Percentiles rank a stretch among this genome's conserved stretches.
phyloP scores from a whole-genome alignment of 1,140 invertebrate genomes.

The Leptinotarsa texana region DNA sequence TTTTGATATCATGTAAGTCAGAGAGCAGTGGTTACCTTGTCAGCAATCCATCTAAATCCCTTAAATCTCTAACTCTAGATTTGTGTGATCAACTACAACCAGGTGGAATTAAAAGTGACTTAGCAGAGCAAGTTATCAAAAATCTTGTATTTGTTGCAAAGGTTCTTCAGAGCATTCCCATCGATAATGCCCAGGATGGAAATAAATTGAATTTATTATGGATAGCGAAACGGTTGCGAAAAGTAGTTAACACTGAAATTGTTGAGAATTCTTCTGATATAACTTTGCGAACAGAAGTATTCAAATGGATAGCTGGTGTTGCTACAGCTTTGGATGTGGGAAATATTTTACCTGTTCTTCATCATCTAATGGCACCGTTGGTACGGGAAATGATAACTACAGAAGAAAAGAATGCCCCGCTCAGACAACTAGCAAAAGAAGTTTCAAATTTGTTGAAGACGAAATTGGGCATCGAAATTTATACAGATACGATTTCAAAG shows the following conservation, averaged over 20 bases:
- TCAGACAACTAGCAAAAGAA: slow-evolving; percentile 67
- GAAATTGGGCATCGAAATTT: slow-evolving; percentile 67
- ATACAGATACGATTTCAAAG: slow-evolving; percentile 62
- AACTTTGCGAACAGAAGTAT: slow-evolving; percentile 68
- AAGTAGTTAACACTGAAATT: slow-evolving; percentile 74
- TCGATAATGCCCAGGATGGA: slow-evolving; percentile 49
- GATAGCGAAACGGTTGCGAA: slow-evolving; percentile 70
- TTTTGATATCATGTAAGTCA: slow-evolving; percentile 56
- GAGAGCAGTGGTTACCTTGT: slow-evolving; percentile 65
- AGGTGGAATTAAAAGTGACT: slow-evolving; percentile 59
- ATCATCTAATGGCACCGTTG: slow-evolving; percentile 66
- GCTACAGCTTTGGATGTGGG: slow-evolving; percentile 62
- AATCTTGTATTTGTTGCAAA: slow-evolving; percentile 73
- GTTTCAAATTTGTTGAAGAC: slow-evolving; percentile 69
- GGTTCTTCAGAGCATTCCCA: slow-evolving; percentile 61
- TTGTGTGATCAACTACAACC: slow-evolving; percentile 74
- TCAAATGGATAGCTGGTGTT: slow-evolving; percentile 75
- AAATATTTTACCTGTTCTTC: slow-evolving; percentile 59
- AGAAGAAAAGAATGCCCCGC: slow-evolving; percentile 60
- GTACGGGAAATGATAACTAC: slow-evolving; percentile 67
- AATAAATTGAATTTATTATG: slow-evolving; percentile 63
- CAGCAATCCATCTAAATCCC: slow-evolving; percentile 60
- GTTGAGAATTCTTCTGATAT: slow-evolving; percentile 61
- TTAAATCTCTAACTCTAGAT: slow-evolving; percentile 73
- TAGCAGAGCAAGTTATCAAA: slow-evolving; percentile 72